phyloP scores from a whole-genome alignment of 1,140 invertebrate species.

The Zaprionus gabonicus region DNA sequence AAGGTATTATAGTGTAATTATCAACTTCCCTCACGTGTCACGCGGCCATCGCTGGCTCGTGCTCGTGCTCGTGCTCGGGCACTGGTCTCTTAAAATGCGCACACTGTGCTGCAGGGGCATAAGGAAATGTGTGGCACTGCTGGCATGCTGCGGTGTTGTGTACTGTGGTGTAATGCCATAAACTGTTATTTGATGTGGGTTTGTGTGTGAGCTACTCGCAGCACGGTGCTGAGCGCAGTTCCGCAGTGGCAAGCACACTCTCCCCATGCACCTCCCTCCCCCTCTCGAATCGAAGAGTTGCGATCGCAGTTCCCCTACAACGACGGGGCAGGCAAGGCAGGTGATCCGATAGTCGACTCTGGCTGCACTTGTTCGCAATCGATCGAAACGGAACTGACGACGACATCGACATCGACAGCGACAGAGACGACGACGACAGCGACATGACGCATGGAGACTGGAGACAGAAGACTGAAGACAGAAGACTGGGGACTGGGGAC shows the following conservation, averaged over 20 bases:
- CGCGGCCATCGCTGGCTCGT: conserved; percentile 16
- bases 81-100: conserved; percentile 24
- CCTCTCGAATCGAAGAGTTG: background rate
- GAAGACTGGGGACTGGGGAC: conserved; percentile 4
- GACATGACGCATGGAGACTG: conserved; percentile 47
- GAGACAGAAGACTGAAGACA: conserved; percentile 11
- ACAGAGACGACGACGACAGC: conserved; percentile 10
- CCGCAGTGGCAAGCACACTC: background rate
- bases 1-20: no score
- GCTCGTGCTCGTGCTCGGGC: background rate
- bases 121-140: conserved; percentile 52
- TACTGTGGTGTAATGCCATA: conserved; percentile 64
- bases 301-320: conserved; percentile 10
- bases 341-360: conserved; percentile 33
- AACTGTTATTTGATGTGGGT: conserved; percentile 78
- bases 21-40: background rate
- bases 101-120: conserved; percentile 20
- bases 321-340: conserved; percentile 1
- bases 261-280: background rate
- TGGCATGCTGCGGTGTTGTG: conserved; percentile 20
- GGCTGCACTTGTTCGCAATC: conserved; percentile 11
- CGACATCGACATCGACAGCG: conserved; percentile 5
- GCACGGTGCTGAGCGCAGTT: conserved; percentile 19
- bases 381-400: conserved; percentile 35
- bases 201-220: conserved; percentile 34